phyloP scores from a whole-genome alignment of 2,888 invertebrate genomes.

The Adelphocoris suturalis region DNA sequence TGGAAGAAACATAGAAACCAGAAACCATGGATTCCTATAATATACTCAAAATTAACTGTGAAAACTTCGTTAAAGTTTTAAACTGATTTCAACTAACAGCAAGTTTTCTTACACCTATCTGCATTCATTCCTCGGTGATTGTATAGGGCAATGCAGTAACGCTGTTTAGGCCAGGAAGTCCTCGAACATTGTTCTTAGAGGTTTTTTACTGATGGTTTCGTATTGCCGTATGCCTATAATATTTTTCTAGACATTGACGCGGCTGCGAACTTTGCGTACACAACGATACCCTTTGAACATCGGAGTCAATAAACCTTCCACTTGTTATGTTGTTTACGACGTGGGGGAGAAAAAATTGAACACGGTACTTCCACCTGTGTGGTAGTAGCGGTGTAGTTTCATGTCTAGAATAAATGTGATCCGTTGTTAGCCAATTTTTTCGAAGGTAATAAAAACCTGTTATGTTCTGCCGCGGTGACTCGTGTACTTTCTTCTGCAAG shows the following conservation, averaged over 20 bases:
- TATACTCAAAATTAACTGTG: too few species aligned
- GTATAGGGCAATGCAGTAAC: background rate
- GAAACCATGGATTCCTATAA: too few species aligned
- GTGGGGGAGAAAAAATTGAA: slow-evolving; percentile 18
- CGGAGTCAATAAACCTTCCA: background rate
- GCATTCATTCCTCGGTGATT: too few species aligned
- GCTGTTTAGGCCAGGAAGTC: background rate
- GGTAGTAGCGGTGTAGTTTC: slow-evolving; percentile 8
- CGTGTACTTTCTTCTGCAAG: background rate
- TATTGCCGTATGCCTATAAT: background rate
- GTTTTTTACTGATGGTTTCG: background rate
- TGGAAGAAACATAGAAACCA: too few species aligned
- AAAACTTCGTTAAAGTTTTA: too few species aligned
- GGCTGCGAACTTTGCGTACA: background rate
- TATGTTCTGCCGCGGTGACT: background rate
- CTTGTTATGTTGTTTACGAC: slow-evolving; percentile 13
- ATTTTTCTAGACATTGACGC: background rate
- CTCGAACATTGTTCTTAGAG: background rate
- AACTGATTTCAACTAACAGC: too few species aligned
- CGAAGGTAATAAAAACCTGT: background rate
- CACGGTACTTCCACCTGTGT: background rate
- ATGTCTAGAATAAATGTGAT: background rate
- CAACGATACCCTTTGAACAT: background rate
- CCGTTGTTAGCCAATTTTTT: background rate
- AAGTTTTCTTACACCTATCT: too few species aligned